Percentiles rank a stretch among this genome's conserved stretches.
phyloP scores from a whole-genome alignment of 1,140 invertebrate genomes.

The Bombus terrestris region DNA sequence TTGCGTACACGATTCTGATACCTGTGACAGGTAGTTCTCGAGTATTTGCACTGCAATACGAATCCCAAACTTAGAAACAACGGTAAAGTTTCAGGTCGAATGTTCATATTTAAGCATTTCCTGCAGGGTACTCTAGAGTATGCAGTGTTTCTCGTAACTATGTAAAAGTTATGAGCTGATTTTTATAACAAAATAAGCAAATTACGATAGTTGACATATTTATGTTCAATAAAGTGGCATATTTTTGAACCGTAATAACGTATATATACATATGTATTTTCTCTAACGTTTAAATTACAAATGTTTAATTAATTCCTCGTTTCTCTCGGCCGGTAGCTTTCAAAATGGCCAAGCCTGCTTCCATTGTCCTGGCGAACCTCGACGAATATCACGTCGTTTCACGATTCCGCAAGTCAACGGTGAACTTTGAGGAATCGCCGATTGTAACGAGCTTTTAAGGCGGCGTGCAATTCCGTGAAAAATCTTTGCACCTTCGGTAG shows the following conservation, averaged over 20 bases:
- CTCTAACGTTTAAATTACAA: no score
- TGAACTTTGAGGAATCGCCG: constrained; percentile 53
- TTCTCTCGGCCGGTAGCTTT: background rate
- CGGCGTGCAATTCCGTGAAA: constrained; percentile 71
- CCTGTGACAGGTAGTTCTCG: constrained; percentile 43
- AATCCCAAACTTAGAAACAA: background rate
- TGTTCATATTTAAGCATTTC: no score
- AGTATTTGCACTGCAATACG: constrained; percentile 40
- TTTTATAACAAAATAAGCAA: no score
- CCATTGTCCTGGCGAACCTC: background rate
- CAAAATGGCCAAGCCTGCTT: background rate
- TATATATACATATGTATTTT: no score
- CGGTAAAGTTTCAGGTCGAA: rapidly evolving
- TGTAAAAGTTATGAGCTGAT: no score
- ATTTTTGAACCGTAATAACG: no score
- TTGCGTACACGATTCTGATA: constrained; percentile 46
- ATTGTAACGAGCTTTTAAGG: constrained; percentile 61
- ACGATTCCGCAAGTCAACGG: constrained; percentile 32
- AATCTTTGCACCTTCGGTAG: constrained; percentile 66
- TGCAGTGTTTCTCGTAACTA: no score
- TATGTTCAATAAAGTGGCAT: no score
- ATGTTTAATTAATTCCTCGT: background rate
- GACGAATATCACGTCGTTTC: constrained; percentile 20
- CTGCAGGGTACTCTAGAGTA: no score
- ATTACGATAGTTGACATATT: no score